phyloP scores from a whole-genome alignment of 1,140 invertebrate species.

The Drosophila serrata region DNA sequence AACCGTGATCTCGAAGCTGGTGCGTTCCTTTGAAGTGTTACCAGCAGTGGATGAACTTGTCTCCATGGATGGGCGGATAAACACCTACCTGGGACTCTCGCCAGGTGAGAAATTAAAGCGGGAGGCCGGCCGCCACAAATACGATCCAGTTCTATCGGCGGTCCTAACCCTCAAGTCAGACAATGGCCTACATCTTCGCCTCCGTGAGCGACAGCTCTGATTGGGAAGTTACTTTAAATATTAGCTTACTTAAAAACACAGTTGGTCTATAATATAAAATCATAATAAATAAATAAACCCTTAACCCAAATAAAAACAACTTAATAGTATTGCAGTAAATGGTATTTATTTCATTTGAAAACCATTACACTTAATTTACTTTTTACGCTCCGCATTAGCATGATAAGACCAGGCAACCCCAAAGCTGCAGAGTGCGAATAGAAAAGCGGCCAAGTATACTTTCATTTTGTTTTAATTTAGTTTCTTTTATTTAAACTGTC shows the following conservation, averaged over 20 bases:
- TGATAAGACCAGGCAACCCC: conserved; percentile 10
- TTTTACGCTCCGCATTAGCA: neutral
- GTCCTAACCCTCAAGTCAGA: conserved; percentile 77
- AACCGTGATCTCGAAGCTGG: conserved; percentile 84
- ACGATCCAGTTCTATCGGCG: conserved; percentile 70
- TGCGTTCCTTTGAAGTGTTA: conserved; percentile 81
- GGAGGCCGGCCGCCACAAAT: conserved; percentile 58
- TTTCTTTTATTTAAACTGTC: neutral
- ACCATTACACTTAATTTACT: neutral
- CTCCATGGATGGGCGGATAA: conserved; percentile 64
- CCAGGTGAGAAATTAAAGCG: conserved; percentile 26
- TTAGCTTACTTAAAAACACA: neutral
- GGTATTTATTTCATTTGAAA: neutral
- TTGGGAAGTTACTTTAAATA: neutral
- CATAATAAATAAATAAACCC: no score
- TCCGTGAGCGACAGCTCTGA: conserved; percentile 42
- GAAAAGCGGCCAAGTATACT: conserved; percentile 4
- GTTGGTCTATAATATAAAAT: no score
- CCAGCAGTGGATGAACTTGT: conserved; percentile 69
- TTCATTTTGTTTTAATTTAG: neutral
- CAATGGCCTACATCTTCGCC: conserved; percentile 68
- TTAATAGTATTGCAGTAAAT: neutral
- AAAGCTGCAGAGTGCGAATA: conserved; percentile 1
- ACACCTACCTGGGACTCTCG: conserved; percentile 60
- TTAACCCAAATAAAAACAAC: neutral